phyloP scores from a whole-genome alignment of 2,888 invertebrate species.

The Entomobrya multifasciata region DNA sequence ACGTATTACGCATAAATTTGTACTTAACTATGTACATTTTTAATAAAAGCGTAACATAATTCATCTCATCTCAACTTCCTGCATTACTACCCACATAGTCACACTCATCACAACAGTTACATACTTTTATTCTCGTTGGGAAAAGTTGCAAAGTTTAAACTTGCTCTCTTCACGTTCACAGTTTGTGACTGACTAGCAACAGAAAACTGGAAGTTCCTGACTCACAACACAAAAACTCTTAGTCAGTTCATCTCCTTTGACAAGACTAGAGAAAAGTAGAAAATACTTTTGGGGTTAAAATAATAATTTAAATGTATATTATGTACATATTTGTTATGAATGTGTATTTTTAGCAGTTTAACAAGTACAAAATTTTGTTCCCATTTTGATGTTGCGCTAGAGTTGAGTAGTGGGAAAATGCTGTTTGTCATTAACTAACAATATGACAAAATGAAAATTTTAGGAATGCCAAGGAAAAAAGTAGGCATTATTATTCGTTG shows the following conservation, averaged over 20 bases:
- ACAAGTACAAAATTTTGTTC: constrained; percentile 12
- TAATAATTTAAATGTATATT: neutral
- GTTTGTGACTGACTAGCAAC: constrained; percentile 1
- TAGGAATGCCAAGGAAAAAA: no score
- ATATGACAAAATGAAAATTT: no score
- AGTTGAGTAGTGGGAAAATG: no score
- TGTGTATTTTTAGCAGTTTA: neutral
- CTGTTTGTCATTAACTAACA: no score
- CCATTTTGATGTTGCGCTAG: neutral
- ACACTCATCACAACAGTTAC: neutral
- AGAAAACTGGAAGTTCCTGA: neutral
- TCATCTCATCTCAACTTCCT: neutral
- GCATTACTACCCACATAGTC: neutral
- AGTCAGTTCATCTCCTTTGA: constrained; percentile 10
- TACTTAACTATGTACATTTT: neutral
- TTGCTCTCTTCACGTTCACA: constrained; percentile 8
- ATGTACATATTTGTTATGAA: neutral
- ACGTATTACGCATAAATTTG: neutral
- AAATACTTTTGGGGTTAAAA: no score
- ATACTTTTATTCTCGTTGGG: neutral
- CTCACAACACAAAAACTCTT: constrained; percentile 27
- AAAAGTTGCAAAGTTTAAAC: constrained; percentile 15
- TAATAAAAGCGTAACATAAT: neutral
- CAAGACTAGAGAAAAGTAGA: neutral
- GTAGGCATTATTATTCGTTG: no score